Evolutionary conservation across 2,113 vertebrate species (phyloP).

Genomic region (Chelonoidis abingdonii): DNA sequence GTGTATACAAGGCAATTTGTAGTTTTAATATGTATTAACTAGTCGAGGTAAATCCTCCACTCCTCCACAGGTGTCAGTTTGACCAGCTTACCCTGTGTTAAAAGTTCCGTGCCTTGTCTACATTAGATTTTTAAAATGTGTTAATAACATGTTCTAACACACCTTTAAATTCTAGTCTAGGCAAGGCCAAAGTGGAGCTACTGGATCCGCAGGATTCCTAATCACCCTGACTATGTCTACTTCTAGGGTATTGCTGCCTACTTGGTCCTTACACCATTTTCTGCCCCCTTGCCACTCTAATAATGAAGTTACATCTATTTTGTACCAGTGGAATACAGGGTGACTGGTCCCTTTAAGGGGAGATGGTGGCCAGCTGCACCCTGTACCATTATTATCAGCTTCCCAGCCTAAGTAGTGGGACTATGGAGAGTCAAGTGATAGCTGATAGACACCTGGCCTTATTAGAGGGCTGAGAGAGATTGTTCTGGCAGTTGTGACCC

Average conservation of each 20-base stretch:
- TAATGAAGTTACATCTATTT: background rate
- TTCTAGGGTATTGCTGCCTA: background rate
- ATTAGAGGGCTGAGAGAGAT: background rate
- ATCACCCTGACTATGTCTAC: background rate
- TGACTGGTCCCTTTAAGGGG: background rate
- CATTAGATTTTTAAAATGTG: background rate
- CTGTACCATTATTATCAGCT: too few species aligned
- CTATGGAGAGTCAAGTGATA: background rate
- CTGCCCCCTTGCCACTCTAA: background rate
- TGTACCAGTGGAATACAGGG: background rate
- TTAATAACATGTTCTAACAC: background rate
- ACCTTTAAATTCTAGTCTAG: background rate
- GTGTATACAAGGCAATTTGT: background rate
- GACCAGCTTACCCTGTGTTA: background rate
- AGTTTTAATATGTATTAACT: background rate
- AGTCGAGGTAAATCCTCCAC: background rate
- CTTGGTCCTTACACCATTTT: background rate
- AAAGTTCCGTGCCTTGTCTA: background rate
- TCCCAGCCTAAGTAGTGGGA: background rate
- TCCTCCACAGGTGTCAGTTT: background rate
- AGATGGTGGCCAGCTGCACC: too few species aligned
- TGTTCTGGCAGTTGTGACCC: background rate
- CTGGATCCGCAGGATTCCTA: background rate
- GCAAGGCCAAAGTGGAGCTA: background rate
- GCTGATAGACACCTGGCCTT: background rate